Conservation (phyloP, 2,797 vertebrate species). For the Pantherophis vulpinus region DNA sequence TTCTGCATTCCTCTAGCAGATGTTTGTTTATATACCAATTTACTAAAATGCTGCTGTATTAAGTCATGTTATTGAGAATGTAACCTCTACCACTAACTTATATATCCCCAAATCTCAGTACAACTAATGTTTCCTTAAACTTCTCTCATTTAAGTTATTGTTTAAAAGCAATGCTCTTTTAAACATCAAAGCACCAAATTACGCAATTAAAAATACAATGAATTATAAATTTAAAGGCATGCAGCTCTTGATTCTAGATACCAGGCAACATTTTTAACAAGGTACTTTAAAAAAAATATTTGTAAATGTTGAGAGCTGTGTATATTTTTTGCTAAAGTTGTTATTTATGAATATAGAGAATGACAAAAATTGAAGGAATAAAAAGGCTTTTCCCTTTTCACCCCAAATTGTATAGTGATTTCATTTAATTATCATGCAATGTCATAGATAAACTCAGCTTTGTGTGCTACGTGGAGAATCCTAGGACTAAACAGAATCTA, state of each 20-base stretch:
- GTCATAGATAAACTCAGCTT: neutral
- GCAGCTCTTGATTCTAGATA: neutral
- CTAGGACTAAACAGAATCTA: neutral
- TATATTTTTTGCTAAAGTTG: neutral
- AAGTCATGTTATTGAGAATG: slow-evolving; percentile 62
- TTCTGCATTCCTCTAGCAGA: slow-evolving; percentile 76
- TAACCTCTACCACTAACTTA: slow-evolving; percentile 64
- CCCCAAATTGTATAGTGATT: neutral
- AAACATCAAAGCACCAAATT: neutral
- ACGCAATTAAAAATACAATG: neutral
- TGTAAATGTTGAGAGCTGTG: neutral
- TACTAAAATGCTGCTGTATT: slow-evolving; percentile 68
- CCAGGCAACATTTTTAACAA: neutral
- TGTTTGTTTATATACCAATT: slow-evolving; percentile 79
- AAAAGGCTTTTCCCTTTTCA: neutral
- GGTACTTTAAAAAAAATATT: neutral
- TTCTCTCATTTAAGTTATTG: slow-evolving; percentile 34
- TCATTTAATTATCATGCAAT: neutral
- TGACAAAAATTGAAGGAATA: neutral
- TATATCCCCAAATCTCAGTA: slow-evolving; percentile 47
- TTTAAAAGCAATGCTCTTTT: slow-evolving; percentile 32
- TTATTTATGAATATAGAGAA: neutral
- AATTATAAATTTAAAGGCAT: neutral
- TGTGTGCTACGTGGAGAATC: neutral
- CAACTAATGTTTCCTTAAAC: slow-evolving; percentile 63